Evolutionary conservation across 2,888 invertebrate genomes (phyloP).

Genomic region (Tolmerus cingulatus): DNA sequence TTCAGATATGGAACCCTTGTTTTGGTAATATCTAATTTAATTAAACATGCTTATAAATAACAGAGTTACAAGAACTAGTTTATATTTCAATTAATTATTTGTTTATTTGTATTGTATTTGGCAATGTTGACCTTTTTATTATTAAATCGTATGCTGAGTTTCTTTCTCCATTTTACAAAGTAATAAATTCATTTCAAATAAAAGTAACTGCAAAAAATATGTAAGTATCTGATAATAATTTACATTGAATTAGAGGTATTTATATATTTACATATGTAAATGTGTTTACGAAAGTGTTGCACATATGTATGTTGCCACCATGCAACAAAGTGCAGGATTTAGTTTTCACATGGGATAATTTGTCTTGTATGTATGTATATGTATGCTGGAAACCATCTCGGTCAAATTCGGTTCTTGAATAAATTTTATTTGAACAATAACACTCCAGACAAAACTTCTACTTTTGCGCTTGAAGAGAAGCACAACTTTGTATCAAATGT

Average conservation of each 20-base stretch:
- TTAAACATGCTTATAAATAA: background rate
- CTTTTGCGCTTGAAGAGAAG: background rate
- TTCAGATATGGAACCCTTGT: background rate
- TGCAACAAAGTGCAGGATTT: background rate
- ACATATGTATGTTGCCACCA: background rate
- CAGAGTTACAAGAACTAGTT: background rate
- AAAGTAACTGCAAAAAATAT: too few species aligned
- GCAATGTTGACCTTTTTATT: background rate
- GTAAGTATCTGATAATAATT: too few species aligned
- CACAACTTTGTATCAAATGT: background rate
- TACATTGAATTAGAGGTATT: too few species aligned
- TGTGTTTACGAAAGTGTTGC: too few species aligned
- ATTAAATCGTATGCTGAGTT: background rate
- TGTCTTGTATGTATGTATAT: too few species aligned
- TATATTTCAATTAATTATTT: background rate
- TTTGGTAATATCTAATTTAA: background rate
- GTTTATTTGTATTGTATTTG: background rate
- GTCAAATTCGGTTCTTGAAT: background rate
- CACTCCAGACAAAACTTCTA: background rate
- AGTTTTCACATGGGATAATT: background rate
- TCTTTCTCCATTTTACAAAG: too few species aligned
- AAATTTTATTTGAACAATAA: background rate
- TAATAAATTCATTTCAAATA: too few species aligned
- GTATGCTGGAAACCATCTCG: background rate
- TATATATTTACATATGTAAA: too few species aligned